Evolutionary conservation across 92 coral and sea anemone genomes (phyloP).

Genomic region (Porites rus): DNA sequence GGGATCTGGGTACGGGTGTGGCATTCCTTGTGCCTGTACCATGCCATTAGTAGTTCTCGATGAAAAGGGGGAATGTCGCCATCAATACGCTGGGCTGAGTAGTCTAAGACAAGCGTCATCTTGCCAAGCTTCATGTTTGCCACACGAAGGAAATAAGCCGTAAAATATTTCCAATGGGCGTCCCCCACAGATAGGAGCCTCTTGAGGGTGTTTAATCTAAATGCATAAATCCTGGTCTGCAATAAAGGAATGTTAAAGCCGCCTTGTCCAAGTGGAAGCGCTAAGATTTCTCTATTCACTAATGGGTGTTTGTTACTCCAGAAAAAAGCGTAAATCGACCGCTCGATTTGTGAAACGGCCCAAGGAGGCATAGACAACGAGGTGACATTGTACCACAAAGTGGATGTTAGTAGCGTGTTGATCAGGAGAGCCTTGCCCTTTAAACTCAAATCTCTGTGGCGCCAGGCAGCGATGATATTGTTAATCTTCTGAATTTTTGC

Average conservation of each 20-base stretch:
- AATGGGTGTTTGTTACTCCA: conserved; percentile 27
- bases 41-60: background rate
- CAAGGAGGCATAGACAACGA: conserved; percentile 9
- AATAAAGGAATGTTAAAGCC: conserved; percentile 20
- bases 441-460: conserved; percentile 13
- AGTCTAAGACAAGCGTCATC: background rate
- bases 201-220: conserved; percentile 8
- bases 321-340: conserved; percentile 4
- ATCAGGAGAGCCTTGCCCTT: conserved; percentile 33
- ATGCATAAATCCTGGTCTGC: background rate
- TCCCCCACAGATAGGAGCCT: conserved; percentile 1
- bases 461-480: conserved; percentile 15
- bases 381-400: conserved; percentile 19
- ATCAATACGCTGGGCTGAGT: background rate
- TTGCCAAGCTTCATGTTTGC: background rate
- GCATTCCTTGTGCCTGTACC: background rate
- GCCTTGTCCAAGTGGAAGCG: conserved; percentile 15
- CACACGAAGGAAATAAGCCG: background rate
- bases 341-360: conserved; percentile 20
- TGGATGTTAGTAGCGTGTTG: conserved; percentile 20
- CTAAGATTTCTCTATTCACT: background rate
- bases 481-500: background rate
- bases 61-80: background rate
- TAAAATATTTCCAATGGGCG: conserved; percentile 21
- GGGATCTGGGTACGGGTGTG: background rate